Evolutionary conservation across 2,888 invertebrate genomes (phyloP).

Genomic region (Euproctis similis): DNA sequence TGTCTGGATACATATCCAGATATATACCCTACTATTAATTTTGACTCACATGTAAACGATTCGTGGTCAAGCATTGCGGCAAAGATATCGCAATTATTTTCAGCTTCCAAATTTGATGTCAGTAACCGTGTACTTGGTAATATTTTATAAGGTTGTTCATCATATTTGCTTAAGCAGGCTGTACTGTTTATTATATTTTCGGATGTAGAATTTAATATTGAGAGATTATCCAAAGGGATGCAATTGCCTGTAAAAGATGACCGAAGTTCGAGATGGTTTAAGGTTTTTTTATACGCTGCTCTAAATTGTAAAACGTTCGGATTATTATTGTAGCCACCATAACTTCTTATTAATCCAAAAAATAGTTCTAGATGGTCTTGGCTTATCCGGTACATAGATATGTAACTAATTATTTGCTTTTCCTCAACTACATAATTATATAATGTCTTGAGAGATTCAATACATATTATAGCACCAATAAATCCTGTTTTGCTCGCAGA

Average conservation of each 20-base stretch:
- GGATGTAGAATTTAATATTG: slow-evolving; percentile 2
- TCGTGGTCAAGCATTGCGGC: slow-evolving; percentile 5
- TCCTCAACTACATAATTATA: neutral
- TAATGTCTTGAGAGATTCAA: slow-evolving; percentile 7
- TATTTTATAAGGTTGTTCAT: slow-evolving; percentile 8
- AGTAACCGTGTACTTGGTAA: slow-evolving; percentile 3
- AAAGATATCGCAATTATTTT: slow-evolving; percentile 11
- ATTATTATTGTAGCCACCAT: slow-evolving; percentile 13
- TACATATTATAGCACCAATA: slow-evolving; percentile 8
- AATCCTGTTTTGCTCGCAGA: slow-evolving; percentile 5
- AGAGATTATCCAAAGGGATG: slow-evolving; percentile 13
- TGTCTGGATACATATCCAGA: slow-evolving; percentile 4
- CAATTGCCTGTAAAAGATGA: slow-evolving; percentile 13
- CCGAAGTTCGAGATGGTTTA: slow-evolving; percentile 7
- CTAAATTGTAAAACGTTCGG: slow-evolving; percentile 5
- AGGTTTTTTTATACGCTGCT: slow-evolving; percentile 6
- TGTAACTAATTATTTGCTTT: neutral
- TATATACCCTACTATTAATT: slow-evolving; percentile 4
- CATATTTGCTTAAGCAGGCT: slow-evolving; percentile 1
- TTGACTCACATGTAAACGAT: neutral
- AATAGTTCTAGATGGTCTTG: slow-evolving; percentile 12
- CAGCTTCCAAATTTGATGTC: slow-evolving; percentile 7
- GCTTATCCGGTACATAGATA: slow-evolving; percentile 11
- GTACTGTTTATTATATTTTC: slow-evolving; percentile 2
- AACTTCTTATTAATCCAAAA: slow-evolving; percentile 9